Evolutionary conservation across 2,113 vertebrate species (phyloP).

Genomic region (Procavia capensis): DNA sequence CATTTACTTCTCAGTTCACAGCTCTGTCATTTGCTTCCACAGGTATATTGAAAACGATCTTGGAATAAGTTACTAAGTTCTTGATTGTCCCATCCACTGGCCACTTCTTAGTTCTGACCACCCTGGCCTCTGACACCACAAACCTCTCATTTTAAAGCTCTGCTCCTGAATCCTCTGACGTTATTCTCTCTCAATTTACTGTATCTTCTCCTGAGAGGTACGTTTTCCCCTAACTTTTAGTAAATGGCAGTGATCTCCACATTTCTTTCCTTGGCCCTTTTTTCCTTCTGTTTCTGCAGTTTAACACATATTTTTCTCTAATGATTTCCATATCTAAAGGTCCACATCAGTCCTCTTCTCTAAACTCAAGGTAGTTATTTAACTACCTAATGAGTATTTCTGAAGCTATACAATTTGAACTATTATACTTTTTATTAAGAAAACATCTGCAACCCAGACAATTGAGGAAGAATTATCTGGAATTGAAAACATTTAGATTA

Average conservation of each 20-base stretch:
- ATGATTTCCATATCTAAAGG: not conserved
- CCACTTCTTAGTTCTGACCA: not conserved
- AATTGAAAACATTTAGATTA: conserved; percentile 31
- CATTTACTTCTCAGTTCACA: not conserved
- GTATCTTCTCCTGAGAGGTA: not conserved
- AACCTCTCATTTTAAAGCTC: not conserved
- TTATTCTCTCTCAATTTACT: fast-evolving
- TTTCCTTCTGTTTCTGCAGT: not conserved
- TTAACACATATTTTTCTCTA: not conserved
- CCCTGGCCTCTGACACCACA: not conserved
- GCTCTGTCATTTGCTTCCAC: not conserved
- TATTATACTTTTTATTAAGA: conserved; percentile 10
- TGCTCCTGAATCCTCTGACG: fast-evolving
- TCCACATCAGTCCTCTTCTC: not conserved
- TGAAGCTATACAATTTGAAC: not conserved
- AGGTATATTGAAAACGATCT: not conserved
- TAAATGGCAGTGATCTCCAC: not conserved
- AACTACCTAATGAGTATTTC: not conserved
- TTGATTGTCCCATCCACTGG: not conserved
- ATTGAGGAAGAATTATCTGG: not conserved
- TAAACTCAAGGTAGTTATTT: not conserved
- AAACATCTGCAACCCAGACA: conserved; percentile 9
- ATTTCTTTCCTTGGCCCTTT: not conserved
- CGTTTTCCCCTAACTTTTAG: not conserved
- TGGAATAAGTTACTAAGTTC: not conserved